phyloP scores from a whole-genome alignment of 2,113 vertebrate species.

The Bufo gargarizans region DNA sequence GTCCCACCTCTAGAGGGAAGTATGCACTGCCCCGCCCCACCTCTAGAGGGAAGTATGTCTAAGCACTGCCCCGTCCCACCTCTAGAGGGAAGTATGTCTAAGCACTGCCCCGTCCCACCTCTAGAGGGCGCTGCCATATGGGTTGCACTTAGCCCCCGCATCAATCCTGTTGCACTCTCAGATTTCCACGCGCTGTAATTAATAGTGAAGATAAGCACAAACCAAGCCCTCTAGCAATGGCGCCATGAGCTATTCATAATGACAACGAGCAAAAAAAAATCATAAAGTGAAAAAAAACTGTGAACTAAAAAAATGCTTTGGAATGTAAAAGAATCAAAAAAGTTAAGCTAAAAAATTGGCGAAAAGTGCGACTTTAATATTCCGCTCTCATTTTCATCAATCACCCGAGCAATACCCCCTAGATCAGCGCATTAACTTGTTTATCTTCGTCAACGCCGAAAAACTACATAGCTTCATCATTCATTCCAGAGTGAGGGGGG shows the following conservation, averaged over 20 bases:
- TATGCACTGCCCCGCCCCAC: no score
- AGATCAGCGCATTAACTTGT: conserved; percentile 92
- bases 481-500: conserved; percentile 85
- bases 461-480: conserved; percentile 94
- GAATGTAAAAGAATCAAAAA: conserved; percentile 50
- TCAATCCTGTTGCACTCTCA: neutral
- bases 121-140: neutral
- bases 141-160: neutral
- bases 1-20: no score
- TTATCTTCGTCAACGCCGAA: conserved; percentile 88
- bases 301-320: neutral
- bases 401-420: conserved; percentile 79
- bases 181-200: conserved; percentile 11
- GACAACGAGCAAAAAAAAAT: neutral
- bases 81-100: no score
- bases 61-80: no score
- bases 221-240: conserved; percentile 13
- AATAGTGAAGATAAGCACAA: conserved; percentile 22
- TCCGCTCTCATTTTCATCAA: conserved; percentile 74
- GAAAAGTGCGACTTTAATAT: conserved; percentile 69
- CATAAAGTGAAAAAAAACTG: conserved; percentile 6
- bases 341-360: conserved; percentile 49
- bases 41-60: no score
- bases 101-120: neutral
- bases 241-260: conserved; percentile 40